Evolutionary conservation across 2,113 vertebrate species (phyloP).

Genomic region (Eulacestoma nigropectus): DNA sequence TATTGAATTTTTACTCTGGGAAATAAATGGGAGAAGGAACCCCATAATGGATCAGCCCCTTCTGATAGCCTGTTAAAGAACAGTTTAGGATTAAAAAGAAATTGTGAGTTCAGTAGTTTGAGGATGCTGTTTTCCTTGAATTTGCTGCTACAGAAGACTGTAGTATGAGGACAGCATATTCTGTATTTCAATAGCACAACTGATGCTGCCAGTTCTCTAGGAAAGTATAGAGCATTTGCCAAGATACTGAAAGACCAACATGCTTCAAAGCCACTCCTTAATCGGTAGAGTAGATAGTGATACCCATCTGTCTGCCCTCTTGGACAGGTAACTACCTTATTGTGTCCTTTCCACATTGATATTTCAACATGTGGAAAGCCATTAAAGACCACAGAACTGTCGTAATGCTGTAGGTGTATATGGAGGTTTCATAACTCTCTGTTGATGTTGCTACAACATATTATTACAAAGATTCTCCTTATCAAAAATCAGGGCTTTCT

Average conservation of each 20-base stretch:
- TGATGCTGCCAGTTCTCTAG: background rate
- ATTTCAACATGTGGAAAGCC: background rate
- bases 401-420: background rate
- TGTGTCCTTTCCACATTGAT: background rate
- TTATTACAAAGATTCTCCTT: background rate
- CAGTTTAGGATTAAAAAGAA: background rate
- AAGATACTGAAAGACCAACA: background rate
- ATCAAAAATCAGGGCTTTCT: background rate
- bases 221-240: background rate
- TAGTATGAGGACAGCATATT: background rate
- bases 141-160: background rate
- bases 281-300: background rate
- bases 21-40: background rate
- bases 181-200: background rate
- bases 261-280: background rate
- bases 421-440: background rate
- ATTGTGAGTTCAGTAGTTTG: background rate
- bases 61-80: background rate
- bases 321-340: background rate
- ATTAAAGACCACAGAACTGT: background rate
- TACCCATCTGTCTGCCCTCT: background rate
- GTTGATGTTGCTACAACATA: background rate
- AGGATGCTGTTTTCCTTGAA: background rate
- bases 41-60: background rate
- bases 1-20: background rate